phyloP scores from a whole-genome alignment of 2,113 vertebrate species.

The Tyto alba region DNA sequence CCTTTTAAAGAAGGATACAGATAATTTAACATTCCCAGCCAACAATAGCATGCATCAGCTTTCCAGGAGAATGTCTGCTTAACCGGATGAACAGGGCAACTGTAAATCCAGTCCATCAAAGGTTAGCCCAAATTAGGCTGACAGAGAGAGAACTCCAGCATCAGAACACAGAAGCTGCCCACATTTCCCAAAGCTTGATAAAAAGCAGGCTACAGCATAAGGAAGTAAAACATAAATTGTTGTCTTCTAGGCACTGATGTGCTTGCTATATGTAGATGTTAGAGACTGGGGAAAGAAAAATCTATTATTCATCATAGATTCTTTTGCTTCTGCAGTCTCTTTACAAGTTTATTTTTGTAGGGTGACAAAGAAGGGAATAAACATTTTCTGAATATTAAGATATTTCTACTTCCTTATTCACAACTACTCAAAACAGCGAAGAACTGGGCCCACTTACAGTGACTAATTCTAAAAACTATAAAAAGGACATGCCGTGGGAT shows the following conservation, averaged over 20 bases:
- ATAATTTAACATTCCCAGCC: not conserved
- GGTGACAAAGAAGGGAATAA: not conserved
- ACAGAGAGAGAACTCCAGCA: not conserved
- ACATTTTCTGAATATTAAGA: not conserved
- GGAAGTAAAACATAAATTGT: not conserved
- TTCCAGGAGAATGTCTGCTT: not conserved
- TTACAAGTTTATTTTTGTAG: not conserved
- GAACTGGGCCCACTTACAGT: not conserved
- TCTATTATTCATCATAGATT: constrained; percentile 35
- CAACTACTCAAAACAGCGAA: not conserved
- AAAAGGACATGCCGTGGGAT: not conserved
- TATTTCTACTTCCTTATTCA: not conserved
- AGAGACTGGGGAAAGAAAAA: not conserved
- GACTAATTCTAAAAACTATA: not conserved
- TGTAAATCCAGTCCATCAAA: not conserved
- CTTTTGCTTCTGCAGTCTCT: not conserved
- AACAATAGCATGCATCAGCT: not conserved
- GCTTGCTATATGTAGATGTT: not conserved
- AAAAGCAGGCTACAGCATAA: not conserved
- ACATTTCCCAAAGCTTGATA: not conserved
- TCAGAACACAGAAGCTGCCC: not conserved
- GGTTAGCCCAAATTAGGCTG: not conserved
- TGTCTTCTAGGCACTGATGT: not conserved
- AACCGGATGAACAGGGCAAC: not conserved
- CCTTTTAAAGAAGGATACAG: not conserved